Evolutionary conservation across 2,113 vertebrate species (phyloP), one percentile per base, ranked within the genome.

Genomic region (Grantiella picta): DNA sequence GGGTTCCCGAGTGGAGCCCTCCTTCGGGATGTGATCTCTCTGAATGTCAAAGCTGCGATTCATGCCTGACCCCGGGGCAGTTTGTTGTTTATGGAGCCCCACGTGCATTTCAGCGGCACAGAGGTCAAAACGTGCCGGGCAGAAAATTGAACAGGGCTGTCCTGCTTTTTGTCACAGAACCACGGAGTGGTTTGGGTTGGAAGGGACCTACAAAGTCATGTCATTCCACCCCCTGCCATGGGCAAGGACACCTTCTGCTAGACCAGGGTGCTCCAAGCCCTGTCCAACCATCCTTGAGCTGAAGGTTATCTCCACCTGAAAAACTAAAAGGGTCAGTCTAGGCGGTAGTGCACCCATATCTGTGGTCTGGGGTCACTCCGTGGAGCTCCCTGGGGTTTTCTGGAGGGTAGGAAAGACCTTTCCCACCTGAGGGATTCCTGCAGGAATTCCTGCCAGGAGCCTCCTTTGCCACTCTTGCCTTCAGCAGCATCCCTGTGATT

Each of bases 381-480:
- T 4, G n/a, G 22, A 68, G 36, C 31, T 59, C 22, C 18, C 16
- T 38, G 68, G 14, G 35, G 16, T 29, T 60, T 72, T 19, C 49
- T 29, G 31, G 36, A 69, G 44, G 38, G 11, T 3, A 5, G 25
- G 28, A 44, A 45, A 73, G 59, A 7, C 25, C 22, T 29, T 75
- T 25, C 47, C 38, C 40, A n/a, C 7, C 36, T 1, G 0, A 12
- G 47, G 28, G 18, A 25, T 18, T 71, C 54, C 77, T 45, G 52
- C 20, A 81, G 79, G 66, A 27, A 38, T 38, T 38, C 38, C 38
- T 4, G 5, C 27, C 66, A 33, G 36, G 24, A 59, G 24, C 19
- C 5, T 5, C 5, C 31, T 36, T 2, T 8, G 36, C 47, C 10
- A 1, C 10, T 1, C 28, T 23, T 5, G 11, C 42, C 9, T 15